phyloP scores from a whole-genome alignment of 2,888 invertebrate genomes.

The Chouioia cunea region DNA sequence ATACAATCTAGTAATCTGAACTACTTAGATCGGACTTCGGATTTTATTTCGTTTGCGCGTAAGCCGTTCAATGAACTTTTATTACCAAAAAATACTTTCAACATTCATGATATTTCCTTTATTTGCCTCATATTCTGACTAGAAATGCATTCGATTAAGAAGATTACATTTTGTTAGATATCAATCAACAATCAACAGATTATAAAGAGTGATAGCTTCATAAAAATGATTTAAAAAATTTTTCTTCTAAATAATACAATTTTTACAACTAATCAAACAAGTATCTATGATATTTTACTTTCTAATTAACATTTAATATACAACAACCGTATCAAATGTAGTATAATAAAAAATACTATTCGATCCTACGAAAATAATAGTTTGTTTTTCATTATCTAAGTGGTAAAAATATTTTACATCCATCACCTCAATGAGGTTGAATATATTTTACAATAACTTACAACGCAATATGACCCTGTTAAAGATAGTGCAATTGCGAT shows the following conservation, averaged over 20 bases:
- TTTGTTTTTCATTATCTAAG: background rate
- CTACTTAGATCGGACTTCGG: no score
- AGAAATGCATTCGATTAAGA: constrained; percentile 36
- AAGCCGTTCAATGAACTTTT: no score
- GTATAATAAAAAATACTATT: background rate
- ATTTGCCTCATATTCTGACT: constrained; percentile 37
- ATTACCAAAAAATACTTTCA: no score
- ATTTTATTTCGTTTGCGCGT: no score
- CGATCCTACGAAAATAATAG: background rate
- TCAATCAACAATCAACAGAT: no score
- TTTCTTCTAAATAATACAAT: background rate
- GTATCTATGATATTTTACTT: background rate
- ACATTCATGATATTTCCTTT: constrained; percentile 15
- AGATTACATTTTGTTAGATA: constrained; percentile 7
- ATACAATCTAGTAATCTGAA: constrained; percentile 28
- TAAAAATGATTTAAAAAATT: constrained; percentile 1
- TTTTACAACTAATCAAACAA: constrained; percentile 7
- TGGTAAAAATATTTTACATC: constrained; percentile 4
- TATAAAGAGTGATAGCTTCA: no score
- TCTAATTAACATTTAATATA: no score
- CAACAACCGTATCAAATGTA: no score
- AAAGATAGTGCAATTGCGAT: constrained; percentile 38
- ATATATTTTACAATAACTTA: constrained; percentile 41
- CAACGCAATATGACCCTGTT: constrained; percentile 43
- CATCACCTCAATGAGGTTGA: constrained; percentile 29